Percentiles rank a stretch among this genome's conserved stretches.
These are phyloP conservation scores for Eidolon helvum DNA, from an alignment of 2,113 vertebrate species.

Conservation along the genomic window DNA sequence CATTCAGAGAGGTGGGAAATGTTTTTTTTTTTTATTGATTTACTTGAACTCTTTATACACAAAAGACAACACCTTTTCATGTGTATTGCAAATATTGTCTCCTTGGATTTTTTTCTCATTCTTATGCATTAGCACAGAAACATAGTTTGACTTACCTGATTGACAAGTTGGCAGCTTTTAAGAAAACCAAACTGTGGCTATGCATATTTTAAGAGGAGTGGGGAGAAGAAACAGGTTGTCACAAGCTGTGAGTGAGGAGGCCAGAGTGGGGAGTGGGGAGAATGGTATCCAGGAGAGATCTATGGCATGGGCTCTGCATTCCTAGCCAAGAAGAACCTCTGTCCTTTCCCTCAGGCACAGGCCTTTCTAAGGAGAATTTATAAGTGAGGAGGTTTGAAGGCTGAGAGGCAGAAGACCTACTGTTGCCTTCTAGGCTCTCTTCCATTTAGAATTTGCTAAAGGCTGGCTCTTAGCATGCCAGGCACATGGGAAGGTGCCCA, in stretches of 20 bases:
- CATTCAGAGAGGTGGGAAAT: background rate
- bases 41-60: background rate
- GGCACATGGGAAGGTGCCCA: background rate
- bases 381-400: background rate
- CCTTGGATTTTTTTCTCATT: background rate
- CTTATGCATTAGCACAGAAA: background rate
- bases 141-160: background rate
- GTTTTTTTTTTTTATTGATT: slow-evolving; percentile 44
- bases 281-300: background rate
- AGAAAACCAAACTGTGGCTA: background rate
- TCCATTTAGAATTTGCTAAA: background rate
- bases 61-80: background rate
- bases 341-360: background rate
- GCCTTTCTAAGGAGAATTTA: background rate
- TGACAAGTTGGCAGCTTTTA: background rate
- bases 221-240: background rate
- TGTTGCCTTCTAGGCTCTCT: background rate
- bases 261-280: rapidly evolving
- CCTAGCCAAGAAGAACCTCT: no score
- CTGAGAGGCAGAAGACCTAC: background rate
- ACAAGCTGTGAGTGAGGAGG: background rate
- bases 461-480: background rate
- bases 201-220: background rate
- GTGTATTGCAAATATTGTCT: background rate
- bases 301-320: rapidly evolving